A percentile compares a stretch with the other conserved stretches of the same genome.
Evolutionary conservation across 2,113 vertebrate species (phyloP).

Genomic region (Barbus barbus): DNA sequence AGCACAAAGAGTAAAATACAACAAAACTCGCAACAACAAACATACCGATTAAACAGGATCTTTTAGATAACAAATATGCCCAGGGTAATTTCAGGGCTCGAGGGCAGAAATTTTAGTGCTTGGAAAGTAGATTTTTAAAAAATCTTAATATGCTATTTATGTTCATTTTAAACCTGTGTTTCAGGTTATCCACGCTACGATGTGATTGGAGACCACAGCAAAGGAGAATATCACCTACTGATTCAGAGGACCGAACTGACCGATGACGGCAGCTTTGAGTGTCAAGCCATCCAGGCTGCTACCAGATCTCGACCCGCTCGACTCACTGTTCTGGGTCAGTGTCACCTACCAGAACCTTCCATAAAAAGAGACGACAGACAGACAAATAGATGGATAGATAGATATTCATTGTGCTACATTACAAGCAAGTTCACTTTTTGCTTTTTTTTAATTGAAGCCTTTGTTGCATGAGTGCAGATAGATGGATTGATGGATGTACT

Average conservation of each 20-base stretch:
- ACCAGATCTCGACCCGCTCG: slow-evolving; percentile 86
- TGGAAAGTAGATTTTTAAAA: not conserved
- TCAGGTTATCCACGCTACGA: slow-evolving; percentile 89
- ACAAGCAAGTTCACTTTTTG: not conserved
- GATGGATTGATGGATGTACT: slow-evolving; percentile 19
- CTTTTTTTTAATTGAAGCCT: not conserved
- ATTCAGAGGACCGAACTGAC: slow-evolving; percentile 85
- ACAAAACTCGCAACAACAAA: not conserved
- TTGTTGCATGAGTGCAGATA: not conserved
- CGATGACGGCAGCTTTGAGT: slow-evolving; percentile 89
- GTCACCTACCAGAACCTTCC: not conserved
- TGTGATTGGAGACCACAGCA: slow-evolving; percentile 87
- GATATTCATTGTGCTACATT: too few species aligned
- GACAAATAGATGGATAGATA: not conserved
- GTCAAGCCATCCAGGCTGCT: slow-evolving; percentile 89
- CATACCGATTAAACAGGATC: not conserved
- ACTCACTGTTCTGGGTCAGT: slow-evolving; percentile 87
- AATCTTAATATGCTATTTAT: not conserved
- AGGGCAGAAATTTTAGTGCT: not conserved
- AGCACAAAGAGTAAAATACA: not conserved
- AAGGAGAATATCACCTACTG: slow-evolving; percentile 87
- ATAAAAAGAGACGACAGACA: not conserved
- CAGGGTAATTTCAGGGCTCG: not conserved
- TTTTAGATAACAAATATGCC: not conserved
- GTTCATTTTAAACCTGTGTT: slow-evolving; percentile 7